Base-by-base conservation (phyloP, 64 coral and sea anemone species). In the Stichodactyla mertensii region DNA sequence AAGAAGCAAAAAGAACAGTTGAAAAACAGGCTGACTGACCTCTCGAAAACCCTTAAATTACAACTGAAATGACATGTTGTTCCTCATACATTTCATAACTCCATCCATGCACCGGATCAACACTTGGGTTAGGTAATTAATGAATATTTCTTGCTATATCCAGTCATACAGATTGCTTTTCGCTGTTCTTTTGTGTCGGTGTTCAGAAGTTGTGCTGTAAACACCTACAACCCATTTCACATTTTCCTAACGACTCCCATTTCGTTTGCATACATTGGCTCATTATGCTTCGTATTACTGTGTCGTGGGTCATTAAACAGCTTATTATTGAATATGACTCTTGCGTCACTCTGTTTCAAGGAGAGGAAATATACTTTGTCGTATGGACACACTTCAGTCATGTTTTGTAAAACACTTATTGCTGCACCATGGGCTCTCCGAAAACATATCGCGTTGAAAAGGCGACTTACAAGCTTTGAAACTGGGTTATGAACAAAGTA, bases 1-100 rank as follows among this genome's bases (percentile, higher is more conserved):
- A 95, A 90, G 54, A 94, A 92, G 55, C 92, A 99, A 84, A 99
- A 99, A 52, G 97, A 99, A 79, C 93, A 88, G 27, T 57, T 99
- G 82, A 87, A 56, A 82, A 88, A 92, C 61, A 85, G 97, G 54
- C 58, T 99, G 77, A 92, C 85, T 19, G 18, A 87, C 10, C 88
- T 99, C 58, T 92, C 97, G n/a, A 71, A 87, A 84, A 94, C 93
- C 78, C 56, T 99, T 22, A 93, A 99, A 80, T 81, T 70, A 23
- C 85, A 93, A 77, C 52, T 87, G 61, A 61, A 81, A 81, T 81
- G 51, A 81, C 12, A 53, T 27, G 69, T 74, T 74, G 22, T 74
- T 74, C 69, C 27, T 23, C 69, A n/a, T 66, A 45, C 62, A 66
- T 12, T 66, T 66, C 22, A n/a, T 66, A 18, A 66, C 9, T 27